phyloP scores from a whole-genome alignment of 30 jellyfish, hydroid and myxozoan species.

The Aurelia coerulea region DNA sequence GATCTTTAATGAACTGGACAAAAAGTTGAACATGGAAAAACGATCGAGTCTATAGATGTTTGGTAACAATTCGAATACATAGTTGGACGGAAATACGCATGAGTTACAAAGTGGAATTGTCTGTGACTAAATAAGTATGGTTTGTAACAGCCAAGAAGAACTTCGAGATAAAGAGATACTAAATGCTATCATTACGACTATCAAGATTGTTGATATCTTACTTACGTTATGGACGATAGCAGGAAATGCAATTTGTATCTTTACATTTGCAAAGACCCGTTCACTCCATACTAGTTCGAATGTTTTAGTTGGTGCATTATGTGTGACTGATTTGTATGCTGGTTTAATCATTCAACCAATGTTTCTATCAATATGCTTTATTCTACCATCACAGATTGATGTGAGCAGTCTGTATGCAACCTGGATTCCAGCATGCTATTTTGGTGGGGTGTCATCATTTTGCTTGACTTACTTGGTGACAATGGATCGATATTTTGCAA shows the following conservation, averaged over 20 bases:
- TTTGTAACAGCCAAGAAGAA: too few species aligned
- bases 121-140: too few species aligned
- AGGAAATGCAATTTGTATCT: conserved; percentile 3
- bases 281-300: conserved; percentile 4
- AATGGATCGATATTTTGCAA: conserved; percentile 16
- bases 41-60: too few species aligned
- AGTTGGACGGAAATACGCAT: too few species aligned
- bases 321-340: background rate
- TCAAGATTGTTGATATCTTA: background rate
- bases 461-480: background rate
- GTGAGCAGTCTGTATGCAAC: background rate
- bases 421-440: background rate
- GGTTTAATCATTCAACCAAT: background rate
- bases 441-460: background rate
- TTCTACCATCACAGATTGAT: background rate
- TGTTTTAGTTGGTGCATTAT: conserved; percentile 2
- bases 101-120: too few species aligned
- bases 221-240: background rate
- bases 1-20: too few species aligned
- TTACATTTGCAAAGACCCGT: conserved; percentile 5
- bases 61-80: too few species aligned
- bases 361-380: background rate
- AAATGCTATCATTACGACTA: too few species aligned
- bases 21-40: too few species aligned
- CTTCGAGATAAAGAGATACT: too few species aligned